A percentile compares a stretch with the other conserved stretches of the same genome.
Evolutionary conservation across 2,113 vertebrate species (phyloP).

Genomic region (Xenotilapia longispinis): DNA sequence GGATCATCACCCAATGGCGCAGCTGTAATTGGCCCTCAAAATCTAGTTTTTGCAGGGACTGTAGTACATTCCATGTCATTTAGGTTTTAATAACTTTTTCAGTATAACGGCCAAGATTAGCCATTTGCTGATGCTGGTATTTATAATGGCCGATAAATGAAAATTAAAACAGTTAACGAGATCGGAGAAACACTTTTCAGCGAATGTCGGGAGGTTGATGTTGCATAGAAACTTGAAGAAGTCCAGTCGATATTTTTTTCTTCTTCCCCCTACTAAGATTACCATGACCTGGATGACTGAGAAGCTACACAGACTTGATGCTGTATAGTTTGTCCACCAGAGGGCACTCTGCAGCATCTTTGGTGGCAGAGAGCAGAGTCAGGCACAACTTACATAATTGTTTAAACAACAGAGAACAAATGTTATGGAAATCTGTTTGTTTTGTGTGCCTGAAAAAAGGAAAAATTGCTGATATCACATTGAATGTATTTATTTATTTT

Average conservation of each 20-base stretch:
- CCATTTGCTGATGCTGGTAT: not conserved
- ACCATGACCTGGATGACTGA: not conserved
- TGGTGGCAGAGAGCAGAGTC: not conserved
- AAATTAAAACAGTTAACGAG: not conserved
- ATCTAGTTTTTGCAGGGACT: not conserved
- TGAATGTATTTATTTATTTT: not conserved
- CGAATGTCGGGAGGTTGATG: not conserved
- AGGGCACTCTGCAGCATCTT: not conserved
- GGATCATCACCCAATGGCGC: not conserved
- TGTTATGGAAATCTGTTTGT: not conserved
- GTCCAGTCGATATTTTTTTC: not conserved
- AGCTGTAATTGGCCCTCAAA: not conserved
- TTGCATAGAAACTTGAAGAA: not conserved
- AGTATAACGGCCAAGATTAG: not conserved
- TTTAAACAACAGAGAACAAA: not conserved
- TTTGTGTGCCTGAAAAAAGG: not conserved
- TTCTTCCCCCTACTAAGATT: not conserved
- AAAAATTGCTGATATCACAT: not conserved
- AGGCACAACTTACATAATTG: not conserved
- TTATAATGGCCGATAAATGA: not conserved
- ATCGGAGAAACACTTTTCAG: not conserved
- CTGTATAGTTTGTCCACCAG: not conserved
- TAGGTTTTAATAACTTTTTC: not conserved
- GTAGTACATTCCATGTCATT: not conserved
- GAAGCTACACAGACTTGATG: not conserved